Percentiles rank a stretch among this genome's conserved stretches.
Conservation (phyloP, 2,113 vertebrate species). For the Grus americana region DNA sequence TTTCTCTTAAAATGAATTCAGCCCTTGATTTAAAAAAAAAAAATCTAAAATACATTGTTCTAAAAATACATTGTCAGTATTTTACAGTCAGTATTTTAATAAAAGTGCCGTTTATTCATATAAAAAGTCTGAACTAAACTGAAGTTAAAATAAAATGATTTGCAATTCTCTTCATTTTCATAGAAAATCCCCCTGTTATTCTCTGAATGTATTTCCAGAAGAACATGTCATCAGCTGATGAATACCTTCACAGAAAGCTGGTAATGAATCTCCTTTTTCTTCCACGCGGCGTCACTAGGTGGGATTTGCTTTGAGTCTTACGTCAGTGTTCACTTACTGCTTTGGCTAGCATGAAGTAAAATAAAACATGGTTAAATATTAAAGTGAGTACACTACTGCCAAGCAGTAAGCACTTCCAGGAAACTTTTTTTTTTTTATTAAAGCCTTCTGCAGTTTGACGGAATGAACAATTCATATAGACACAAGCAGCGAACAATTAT, state of each 20-base stretch:
- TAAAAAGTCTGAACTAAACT: conserved; percentile 76
- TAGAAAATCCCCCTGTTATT: conserved; percentile 9
- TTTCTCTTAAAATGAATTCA: conserved; percentile 37
- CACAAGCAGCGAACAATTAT: rapidly evolving
- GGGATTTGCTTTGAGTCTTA: neutral
- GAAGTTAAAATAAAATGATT: conserved; percentile 41
- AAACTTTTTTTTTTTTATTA: neutral
- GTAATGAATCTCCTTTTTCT: conserved; percentile 20
- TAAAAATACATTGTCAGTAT: conserved; percentile 76
- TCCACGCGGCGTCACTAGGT: neutral
- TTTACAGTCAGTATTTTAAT: conserved; percentile 75
- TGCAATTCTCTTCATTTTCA: conserved; percentile 38
- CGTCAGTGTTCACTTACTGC: conserved; percentile 86
- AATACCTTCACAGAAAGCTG: neutral
- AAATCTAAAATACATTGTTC: conserved; percentile 61
- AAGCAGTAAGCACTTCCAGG: neutral
- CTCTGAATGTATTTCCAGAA: conserved; percentile 10
- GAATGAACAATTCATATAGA: neutral
- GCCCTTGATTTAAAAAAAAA: conserved; percentile 68
- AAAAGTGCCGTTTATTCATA: conserved; percentile 85
- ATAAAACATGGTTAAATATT: conserved; percentile 51
- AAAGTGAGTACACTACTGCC: neutral
- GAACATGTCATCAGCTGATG: neutral
- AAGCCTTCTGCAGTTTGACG: neutral
- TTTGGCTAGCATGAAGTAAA: conserved; percentile 83